Percentiles rank a stretch among this genome's conserved stretches.
These are phyloP conservation scores for Florisuga fusca DNA, from an alignment of 2,797 vertebrate species.

Conservation along the genomic window DNA sequence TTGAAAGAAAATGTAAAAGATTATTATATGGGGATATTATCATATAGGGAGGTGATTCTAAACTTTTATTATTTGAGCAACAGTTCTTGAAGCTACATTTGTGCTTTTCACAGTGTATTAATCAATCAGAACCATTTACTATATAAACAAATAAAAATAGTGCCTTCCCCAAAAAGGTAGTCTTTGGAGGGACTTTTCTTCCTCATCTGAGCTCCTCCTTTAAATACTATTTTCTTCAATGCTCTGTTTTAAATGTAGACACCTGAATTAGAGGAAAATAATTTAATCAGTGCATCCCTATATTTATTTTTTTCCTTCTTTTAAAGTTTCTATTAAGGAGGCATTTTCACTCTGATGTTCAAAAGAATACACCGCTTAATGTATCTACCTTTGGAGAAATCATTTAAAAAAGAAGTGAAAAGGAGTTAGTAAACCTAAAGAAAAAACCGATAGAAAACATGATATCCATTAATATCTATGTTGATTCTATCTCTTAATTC, in stretches of 20 bases:
- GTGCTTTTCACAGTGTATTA: neutral
- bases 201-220: neutral
- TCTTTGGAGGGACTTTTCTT: neutral
- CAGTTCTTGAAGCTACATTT: neutral
- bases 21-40: neutral
- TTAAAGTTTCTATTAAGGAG: neutral
- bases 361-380: neutral
- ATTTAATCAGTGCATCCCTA: rapidly evolving
- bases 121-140: neutral
- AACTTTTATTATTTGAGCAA: neutral
- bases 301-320: neutral
- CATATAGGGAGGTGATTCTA: neutral
- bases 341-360: neutral
- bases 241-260: neutral
- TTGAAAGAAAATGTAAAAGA: neutral
- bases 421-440: neutral
- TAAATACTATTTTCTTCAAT: neutral
- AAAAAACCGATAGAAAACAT: neutral
- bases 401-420: neutral
- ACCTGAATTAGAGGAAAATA: neutral
- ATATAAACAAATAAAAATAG: neutral
- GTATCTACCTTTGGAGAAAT: neutral
- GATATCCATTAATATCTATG: neutral
- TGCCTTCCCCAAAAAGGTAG: neutral
- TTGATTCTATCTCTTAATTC: neutral